Evolutionary conservation across 2,888 invertebrate genomes (phyloP).

Genomic region (Aleiodes testaceus): DNA sequence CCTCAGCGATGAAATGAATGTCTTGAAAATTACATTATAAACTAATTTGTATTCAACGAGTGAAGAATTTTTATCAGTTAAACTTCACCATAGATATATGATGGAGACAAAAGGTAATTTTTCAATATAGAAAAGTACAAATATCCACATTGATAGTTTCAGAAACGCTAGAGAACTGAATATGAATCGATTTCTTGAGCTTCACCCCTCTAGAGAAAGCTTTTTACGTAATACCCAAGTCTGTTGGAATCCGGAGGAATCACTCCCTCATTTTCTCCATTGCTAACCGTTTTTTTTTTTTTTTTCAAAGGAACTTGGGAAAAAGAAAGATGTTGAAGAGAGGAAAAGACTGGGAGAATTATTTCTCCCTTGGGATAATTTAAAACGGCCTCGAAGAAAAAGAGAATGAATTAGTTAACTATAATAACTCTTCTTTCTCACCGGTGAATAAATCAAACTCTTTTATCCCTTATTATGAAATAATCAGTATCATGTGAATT

Average conservation of each 20-base stretch:
- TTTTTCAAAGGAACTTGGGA: background rate
- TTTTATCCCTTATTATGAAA: too few species aligned
- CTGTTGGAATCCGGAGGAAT: slow-evolving; percentile 1
- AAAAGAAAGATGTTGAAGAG: background rate
- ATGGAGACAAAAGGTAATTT: background rate
- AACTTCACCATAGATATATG: too few species aligned
- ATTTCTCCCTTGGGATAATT: too few species aligned
- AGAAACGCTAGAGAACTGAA: slow-evolving; percentile 10
- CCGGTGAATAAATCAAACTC: too few species aligned
- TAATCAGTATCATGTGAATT: background rate
- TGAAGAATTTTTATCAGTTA: too few species aligned
- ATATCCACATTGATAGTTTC: background rate
- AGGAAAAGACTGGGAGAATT: too few species aligned
- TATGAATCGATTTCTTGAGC: slow-evolving; percentile 25
- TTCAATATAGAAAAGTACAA: background rate
- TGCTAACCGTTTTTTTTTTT: background rate
- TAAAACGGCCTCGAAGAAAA: too few species aligned
- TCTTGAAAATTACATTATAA: too few species aligned
- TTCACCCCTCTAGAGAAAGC: background rate
- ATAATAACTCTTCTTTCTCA: too few species aligned
- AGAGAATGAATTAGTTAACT: too few species aligned
- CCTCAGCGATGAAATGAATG: too few species aligned
- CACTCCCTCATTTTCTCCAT: background rate
- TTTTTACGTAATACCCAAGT: slow-evolving; percentile 28
- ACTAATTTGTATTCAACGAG: too few species aligned